A percentile compares a stretch with the other conserved stretches of the same genome.
phyloP scores from a whole-genome alignment of 2,797 vertebrate genomes.

The Acrocephalus scirpaceus region DNA sequence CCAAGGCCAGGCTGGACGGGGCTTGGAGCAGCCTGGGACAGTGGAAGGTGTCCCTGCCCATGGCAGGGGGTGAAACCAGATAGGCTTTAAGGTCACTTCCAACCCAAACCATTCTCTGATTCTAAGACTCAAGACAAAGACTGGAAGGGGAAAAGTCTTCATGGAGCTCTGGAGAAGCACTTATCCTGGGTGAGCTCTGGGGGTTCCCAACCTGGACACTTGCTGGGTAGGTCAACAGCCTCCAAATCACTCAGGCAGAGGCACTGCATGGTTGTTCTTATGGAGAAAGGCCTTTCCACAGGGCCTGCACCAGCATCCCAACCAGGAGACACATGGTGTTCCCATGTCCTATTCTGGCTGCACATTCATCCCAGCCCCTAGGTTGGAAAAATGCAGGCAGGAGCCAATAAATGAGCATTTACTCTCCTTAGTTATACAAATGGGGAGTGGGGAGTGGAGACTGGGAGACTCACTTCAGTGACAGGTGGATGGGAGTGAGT shows the following conservation, averaged over 20 bases:
- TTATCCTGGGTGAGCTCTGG: not conserved
- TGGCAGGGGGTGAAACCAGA: fast-evolving
- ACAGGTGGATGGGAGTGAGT: not conserved
- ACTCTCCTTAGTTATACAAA: not conserved
- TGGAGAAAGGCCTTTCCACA: not conserved
- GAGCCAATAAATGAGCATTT: not conserved
- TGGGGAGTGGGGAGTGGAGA: not conserved
- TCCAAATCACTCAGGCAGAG: not conserved
- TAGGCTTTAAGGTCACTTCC: not conserved
- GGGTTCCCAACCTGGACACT: not conserved
- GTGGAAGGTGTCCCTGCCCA: not conserved
- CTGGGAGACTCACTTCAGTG: not conserved
- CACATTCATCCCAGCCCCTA: not conserved
- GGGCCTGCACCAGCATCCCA: not conserved
- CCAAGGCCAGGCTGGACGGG: fast-evolving
- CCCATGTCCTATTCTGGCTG: not conserved
- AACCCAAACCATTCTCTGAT: not conserved
- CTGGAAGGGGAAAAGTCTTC: not conserved
- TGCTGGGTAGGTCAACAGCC: not conserved
- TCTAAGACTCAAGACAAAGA: not conserved
- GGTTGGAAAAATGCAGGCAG: not conserved
- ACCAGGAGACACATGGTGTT: not conserved
- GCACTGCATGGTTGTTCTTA: not conserved
- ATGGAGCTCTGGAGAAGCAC: not conserved
- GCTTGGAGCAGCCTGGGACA: fast-evolving